Percentiles rank a stretch among this genome's conserved stretches.
These are phyloP conservation scores for Falcunculus frontatus DNA, from an alignment of 2,113 vertebrate genomes.

Conservation along the genomic window DNA sequence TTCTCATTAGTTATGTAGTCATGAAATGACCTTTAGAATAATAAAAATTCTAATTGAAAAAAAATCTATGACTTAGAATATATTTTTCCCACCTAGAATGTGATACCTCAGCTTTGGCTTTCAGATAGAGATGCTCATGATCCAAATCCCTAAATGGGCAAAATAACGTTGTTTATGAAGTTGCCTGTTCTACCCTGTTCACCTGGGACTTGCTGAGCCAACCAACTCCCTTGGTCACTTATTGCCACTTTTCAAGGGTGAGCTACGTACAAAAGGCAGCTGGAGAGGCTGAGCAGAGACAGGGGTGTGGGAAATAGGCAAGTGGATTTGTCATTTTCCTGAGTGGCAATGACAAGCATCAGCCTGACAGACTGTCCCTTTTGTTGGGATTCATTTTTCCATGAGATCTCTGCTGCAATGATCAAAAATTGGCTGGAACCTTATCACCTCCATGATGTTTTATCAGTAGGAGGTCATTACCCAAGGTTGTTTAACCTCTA, in stretches of 20 bases:
- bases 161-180: background rate
- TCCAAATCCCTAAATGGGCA: background rate
- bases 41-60: background rate
- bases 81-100: background rate
- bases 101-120: background rate
- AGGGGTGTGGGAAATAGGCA: background rate
- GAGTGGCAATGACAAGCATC: background rate
- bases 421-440: background rate
- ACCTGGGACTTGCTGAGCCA: background rate
- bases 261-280: background rate
- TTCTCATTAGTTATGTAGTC: background rate
- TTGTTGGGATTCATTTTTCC: background rate
- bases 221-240: rapidly evolving
- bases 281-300: background rate
- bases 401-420: background rate
- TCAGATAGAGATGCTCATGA: background rate
- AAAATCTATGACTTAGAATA: background rate
- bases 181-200: background rate
- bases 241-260: background rate
- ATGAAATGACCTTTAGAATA: background rate
- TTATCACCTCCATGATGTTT: background rate
- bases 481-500: background rate
- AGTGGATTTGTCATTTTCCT: background rate
- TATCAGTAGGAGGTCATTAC: background rate
- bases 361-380: background rate